A percentile compares a stretch with the other conserved stretches of the same genome.
These are phyloP conservation scores for Egretta garzetta DNA, from an alignment of 2,113 vertebrate species.

Conservation along the genomic window DNA sequence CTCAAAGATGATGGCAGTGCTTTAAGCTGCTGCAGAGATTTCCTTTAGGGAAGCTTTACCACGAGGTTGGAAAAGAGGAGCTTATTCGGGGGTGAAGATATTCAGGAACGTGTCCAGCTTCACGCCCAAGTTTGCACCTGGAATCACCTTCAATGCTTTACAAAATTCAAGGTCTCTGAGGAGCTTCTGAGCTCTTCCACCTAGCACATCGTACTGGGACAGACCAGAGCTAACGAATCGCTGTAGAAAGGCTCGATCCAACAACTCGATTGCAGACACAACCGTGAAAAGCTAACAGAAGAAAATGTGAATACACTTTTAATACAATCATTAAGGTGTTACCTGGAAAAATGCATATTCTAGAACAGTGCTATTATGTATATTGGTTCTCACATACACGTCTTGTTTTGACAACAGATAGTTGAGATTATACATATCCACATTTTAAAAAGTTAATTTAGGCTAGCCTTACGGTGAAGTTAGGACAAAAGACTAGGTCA, in stretches of 20 bases:
- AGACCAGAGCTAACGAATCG: not conserved
- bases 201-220: not conserved
- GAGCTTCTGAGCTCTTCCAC: not conserved
- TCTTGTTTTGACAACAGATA: not conserved
- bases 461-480: not conserved
- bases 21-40: not conserved
- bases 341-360: not conserved
- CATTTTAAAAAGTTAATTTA: not conserved
- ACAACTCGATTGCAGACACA: not conserved
- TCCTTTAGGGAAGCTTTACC: not conserved
- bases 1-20: not conserved
- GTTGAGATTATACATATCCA: not conserved
- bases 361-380: not conserved
- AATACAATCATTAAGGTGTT: not conserved
- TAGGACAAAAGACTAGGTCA: not conserved
- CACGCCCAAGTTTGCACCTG: not conserved
- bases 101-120: not conserved
- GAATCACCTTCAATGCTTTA: not conserved
- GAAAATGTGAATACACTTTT: not conserved
- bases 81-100: not conserved
- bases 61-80: not conserved
- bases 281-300: not conserved
- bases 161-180: not conserved
- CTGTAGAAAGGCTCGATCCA: not conserved
- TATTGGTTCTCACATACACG: not conserved